Evolutionary conservation across 2,113 vertebrate genomes (phyloP).

Genomic region (Turnix velox): DNA sequence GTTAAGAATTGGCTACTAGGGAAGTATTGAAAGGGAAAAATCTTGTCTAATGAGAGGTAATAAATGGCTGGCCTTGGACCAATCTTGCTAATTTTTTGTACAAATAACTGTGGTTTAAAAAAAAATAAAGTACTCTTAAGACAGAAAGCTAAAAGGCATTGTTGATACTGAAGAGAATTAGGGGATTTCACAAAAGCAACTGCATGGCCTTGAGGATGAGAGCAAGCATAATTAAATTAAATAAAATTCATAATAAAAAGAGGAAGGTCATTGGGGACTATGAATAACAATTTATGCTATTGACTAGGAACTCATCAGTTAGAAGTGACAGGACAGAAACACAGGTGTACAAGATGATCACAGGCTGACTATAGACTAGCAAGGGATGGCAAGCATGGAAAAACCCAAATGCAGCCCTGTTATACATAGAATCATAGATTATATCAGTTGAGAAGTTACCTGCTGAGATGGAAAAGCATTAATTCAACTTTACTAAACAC

Average conservation of each 20-base stretch:
- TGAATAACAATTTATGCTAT: neutral
- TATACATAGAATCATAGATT: neutral
- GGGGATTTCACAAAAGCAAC: neutral
- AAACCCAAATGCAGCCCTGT: neutral
- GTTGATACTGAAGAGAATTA: slow-evolving; percentile 6
- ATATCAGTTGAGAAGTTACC: neutral
- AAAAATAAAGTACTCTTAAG: neutral
- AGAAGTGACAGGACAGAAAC: neutral
- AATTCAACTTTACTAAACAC: neutral
- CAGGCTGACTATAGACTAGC: neutral
- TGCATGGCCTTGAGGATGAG: neutral
- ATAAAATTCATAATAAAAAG: slow-evolving; percentile 25
- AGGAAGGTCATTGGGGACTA: neutral
- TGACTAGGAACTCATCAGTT: neutral
- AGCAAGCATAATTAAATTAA: neutral
- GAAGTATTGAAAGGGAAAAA: neutral
- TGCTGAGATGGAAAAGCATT: neutral
- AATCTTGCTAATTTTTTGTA: neutral
- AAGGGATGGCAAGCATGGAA: neutral
- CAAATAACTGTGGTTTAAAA: neutral
- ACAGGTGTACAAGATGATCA: neutral
- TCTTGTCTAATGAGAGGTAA: neutral
- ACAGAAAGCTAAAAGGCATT: neutral
- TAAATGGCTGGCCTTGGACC: neutral
- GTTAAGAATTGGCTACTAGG: neutral